Evolutionary conservation across 1,140 invertebrate genomes (phyloP), one percentile per base, ranked within the genome.

Genomic region (Drosophila arizonae): DNA sequence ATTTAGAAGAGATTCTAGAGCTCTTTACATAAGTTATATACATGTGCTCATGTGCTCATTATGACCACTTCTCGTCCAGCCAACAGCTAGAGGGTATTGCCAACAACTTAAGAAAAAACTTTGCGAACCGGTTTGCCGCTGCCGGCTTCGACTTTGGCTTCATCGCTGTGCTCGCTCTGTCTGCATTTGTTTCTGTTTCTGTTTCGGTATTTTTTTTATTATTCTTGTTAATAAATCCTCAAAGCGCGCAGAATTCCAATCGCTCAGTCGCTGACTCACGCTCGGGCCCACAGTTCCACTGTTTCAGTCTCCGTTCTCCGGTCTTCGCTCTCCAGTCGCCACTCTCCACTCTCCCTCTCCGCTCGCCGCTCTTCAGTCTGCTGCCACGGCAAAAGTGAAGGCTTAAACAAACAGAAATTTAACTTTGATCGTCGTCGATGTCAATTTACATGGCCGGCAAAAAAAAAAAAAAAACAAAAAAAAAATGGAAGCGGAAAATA

Each of bases 221-320:
- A 88, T 88, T 88, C 84, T 88, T 89, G 80, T 88, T 88, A 88
- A 88, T 84, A 89, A 88, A 88, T 89, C 84, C 84, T 89, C 85
- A 75, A 88, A 85, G 81, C 85, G 85, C 85, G 77, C 80, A 87
- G 82, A 87, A 88, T 89, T 89, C 85, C 84, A 88, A 88, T 88
- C 68, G 58, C 63, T 65, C 51, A 21, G 57, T 24, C 62, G 65
- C 66, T 82, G 82, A 82, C 72, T 87, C 82, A 87, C 52, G 30
- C 30, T 64, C 54, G 33, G 36, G 36, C 36, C 36, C 36, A 39
- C 36, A 33, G 33, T 2, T 33, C 33, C 33, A 33, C 72, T 54
- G 70, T 66, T 61, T 33, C 64, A 61, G 61, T 56, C 45, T 58
- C 21, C 33, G 39, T 24, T 24, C 21, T 24, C 21, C 39, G 10